phyloP scores from a whole-genome alignment of 2,888 invertebrate species.

The Cerceris rybyensis region DNA sequence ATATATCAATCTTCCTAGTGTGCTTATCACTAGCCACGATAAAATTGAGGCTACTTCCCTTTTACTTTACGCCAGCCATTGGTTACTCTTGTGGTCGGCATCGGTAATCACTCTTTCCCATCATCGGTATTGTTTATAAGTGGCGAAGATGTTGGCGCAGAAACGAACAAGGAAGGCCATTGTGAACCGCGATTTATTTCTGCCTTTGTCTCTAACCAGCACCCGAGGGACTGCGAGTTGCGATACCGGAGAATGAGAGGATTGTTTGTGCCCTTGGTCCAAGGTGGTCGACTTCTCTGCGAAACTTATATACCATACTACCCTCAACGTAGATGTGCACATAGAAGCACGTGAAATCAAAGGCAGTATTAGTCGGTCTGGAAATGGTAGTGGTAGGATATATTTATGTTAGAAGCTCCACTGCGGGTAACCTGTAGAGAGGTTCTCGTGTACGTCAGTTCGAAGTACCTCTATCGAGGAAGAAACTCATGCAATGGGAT shows the following conservation, averaged over 20 bases:
- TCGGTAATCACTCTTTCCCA: neutral
- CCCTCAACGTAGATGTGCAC: neutral
- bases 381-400: conserved; percentile 38
- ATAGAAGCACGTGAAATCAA: neutral
- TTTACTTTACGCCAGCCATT: too few relatives aligned
- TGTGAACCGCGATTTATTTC: conserved; percentile 66
- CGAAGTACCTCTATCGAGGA: conserved; percentile 28
- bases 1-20: too few relatives aligned
- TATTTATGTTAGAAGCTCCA: conserved; percentile 43
- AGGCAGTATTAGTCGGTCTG: neutral
- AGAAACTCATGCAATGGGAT: conserved; percentile 47
- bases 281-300: conserved; percentile 59
- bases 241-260: conserved; percentile 66
- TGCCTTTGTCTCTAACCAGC: conserved; percentile 69
- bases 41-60: too few relatives aligned
- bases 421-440: conserved; percentile 28
- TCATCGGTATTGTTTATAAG: conserved; percentile 22
- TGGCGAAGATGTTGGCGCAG: conserved; percentile 9
- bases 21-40: too few relatives aligned
- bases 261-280: conserved; percentile 63
- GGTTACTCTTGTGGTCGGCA: neutral
- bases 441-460: conserved; percentile 25
- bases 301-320: conserved; percentile 38
- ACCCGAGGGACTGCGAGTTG: conserved; percentile 58
- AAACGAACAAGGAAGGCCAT: conserved; percentile 51